Evolutionary conservation across 2,797 vertebrate species (phyloP), one percentile per base, ranked within the genome.

Genomic region (Pseudochirops corinnae): DNA sequence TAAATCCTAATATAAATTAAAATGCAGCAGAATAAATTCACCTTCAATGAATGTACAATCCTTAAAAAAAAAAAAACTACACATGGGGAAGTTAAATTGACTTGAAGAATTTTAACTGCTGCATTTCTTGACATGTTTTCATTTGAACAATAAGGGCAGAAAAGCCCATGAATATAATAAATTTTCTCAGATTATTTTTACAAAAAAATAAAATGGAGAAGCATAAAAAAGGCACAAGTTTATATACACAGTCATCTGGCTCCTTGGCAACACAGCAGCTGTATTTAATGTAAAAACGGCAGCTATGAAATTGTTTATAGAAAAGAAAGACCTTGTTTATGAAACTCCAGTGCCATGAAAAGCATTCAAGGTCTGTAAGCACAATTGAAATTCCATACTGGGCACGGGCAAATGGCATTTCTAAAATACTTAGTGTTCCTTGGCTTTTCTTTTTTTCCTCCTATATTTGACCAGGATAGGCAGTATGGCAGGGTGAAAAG

Each of bases 171-270:
- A 90, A 94, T 33, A 31, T 53, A 57, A 62, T 52, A 46, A 1
- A 55, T 21, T 90, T 91, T 90, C 93, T 95, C 57, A 1, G 60
- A 95, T 92, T 92, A 67, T n/a, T 93, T 96, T 96, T 93, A 33
- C 39, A 96, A 62, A 96, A 95, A 13, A 74, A 39, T 11, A 39
- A 95, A 95, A 92, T 56, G 26, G 39, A 92, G 94, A 55, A 53
- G 91, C 56, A 62, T 90, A 46, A 60, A 95, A 29, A 90, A 46
- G 53, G 90, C 14, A 55, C 62, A 92, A 60, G 14, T 92, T 94
- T 90, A 93, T 24, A 33, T 39, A 67, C 11, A 67, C 7, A 91
- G 9, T 87, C 52, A 90, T 94, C 50, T 87, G 55, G 1, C 52
- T 91, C 9, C 58, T 95, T 92, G 87, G 16, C 26, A 74, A 92